A percentile compares a stretch with the other conserved stretches of the same genome.
These are phyloP conservation scores for Drosophila ohnishii DNA, from an alignment of 1,140 invertebrate species.

Conservation along the genomic window DNA sequence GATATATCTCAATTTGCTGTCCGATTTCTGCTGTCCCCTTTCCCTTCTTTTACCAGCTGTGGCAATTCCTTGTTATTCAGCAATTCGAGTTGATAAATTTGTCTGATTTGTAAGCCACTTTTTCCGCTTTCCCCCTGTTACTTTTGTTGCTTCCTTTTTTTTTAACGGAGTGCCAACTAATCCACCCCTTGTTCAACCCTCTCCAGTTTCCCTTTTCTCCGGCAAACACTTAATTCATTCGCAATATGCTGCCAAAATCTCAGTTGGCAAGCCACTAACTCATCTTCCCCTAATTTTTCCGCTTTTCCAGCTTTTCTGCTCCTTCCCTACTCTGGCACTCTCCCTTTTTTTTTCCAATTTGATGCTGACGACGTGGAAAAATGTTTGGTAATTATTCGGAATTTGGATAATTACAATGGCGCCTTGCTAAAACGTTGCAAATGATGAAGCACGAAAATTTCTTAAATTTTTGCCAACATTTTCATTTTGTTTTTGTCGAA, in stretches of 20 bases:
- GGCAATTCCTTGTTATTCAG: constrained; percentile 35
- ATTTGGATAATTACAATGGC: constrained; percentile 67
- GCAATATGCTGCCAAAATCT: constrained; percentile 56
- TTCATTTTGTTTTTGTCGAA: constrained; percentile 29
- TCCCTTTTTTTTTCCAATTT: constrained; percentile 29
- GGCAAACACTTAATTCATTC: constrained; percentile 39
- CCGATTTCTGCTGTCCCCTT: not conserved
- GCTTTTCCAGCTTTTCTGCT: not conserved
- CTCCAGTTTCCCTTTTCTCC: not conserved
- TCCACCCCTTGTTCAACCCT: not conserved
- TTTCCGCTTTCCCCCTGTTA: not conserved
- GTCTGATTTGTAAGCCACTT: constrained; percentile 32
- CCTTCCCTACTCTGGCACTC: not conserved
- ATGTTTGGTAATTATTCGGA: constrained; percentile 73
- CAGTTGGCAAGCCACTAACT: constrained; percentile 60
- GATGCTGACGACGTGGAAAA: constrained; percentile 68
- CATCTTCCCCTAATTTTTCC: constrained; percentile 18
- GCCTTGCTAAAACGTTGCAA: constrained; percentile 61
- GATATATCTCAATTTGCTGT: constrained; percentile 3
- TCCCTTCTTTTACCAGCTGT: constrained; percentile 13
- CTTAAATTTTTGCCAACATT: constrained; percentile 50
- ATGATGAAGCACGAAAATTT: constrained; percentile 46
- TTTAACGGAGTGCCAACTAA: constrained; percentile 26
- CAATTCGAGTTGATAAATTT: constrained; percentile 49
- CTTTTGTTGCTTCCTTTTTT: not conserved